Evolutionary conservation across 2,113 vertebrate species (phyloP), one percentile per base, ranked within the genome.

Genomic region (Pomatostomus ruficeps): DNA sequence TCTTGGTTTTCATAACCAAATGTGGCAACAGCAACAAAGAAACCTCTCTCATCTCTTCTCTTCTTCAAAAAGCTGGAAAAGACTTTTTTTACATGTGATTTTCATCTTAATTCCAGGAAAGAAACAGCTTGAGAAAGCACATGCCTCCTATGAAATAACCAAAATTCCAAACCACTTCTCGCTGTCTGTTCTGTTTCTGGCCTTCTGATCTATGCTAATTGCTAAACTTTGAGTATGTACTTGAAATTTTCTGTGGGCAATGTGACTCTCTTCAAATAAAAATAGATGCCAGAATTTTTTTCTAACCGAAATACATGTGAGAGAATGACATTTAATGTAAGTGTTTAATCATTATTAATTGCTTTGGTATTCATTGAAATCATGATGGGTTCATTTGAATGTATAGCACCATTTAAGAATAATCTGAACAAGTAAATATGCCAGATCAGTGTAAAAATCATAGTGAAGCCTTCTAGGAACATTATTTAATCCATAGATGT

Each of bases 271-370:
- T 88, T 93, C 62, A 92, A 97, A 90, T 77, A 94, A 95, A 97
- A 96, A 96, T 91, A 95, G 91, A 94, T 84, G 91, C 94, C 95
- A 92, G 95, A 94, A 40, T 79, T 96, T 93, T 43, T 90, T 96
- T 91, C 82, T 80, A 93, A 66, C 87, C 96, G 86, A 95, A 95
- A 93, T 92, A 91, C 78, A 61, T 70, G 65, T 0, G 15, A 87
- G 91, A 94, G 79, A 94, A 94, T 97, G 96, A 97, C 96, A 97
- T 97, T 97, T 97, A 97, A 96, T 92, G 26, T 84, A 95, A 96
- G 93, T 93, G 89, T 97, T 96, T 97, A 97, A 97, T 96, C 75
- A 79, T 96, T 97, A 96, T 97, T 97, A 97, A 97, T 96, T 97
- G 88, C 96, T 95, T 97, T 96, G 95, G 93, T 95, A 97, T 96